Evolutionary conservation across 2,797 vertebrate genomes (phyloP), one percentile per base, ranked within the genome.

Genomic region (Sarcoramphus papa): DNA sequence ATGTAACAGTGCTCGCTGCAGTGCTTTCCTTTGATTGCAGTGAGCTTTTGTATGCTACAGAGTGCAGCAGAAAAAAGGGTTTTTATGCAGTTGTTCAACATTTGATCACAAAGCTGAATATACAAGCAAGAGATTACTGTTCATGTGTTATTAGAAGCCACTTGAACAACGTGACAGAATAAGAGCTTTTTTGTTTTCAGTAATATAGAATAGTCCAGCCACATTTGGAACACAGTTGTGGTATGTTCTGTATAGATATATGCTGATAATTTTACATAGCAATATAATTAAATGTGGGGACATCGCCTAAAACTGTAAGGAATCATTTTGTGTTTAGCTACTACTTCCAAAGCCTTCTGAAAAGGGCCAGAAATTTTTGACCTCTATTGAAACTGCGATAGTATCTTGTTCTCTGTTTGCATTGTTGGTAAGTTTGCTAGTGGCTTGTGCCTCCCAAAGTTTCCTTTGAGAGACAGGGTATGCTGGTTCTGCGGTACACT

Each of bases 1-100:
- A 56, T 96, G 94, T 95, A 93, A 90, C 93, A 50, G 68, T 90
- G 93, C 96, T 94, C 13, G 15, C 97, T 96, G 97, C 98, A 96
- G 90, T 87, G 92, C 93, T 97, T 96, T 85, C 41, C 95, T 98
- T 97, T 92, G 97, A 96, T 96, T 95, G 96, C 96, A 76, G 92
- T 92, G 96, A 95, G 96, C 98, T 95, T 95, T 97, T 98, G 92
- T 92, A 43, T 93, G 92, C 95, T 96, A 90, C 65, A 20, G 88
- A 97, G 94, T 92, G 96, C 92, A 89, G 80, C 78, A 85, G 87
- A 27, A 74, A 85, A 94, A 96, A 93, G 40, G n/a, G 33, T 11
- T 0, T 21, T 72, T 35, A 14, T 54, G 68, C 82, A 72, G 1
- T 80, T 65, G 41, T 51, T 93, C 47, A 64, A 8, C 28, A 18